phyloP scores from a whole-genome alignment of 1,140 invertebrate genomes.

The Conus ventricosus region DNA sequence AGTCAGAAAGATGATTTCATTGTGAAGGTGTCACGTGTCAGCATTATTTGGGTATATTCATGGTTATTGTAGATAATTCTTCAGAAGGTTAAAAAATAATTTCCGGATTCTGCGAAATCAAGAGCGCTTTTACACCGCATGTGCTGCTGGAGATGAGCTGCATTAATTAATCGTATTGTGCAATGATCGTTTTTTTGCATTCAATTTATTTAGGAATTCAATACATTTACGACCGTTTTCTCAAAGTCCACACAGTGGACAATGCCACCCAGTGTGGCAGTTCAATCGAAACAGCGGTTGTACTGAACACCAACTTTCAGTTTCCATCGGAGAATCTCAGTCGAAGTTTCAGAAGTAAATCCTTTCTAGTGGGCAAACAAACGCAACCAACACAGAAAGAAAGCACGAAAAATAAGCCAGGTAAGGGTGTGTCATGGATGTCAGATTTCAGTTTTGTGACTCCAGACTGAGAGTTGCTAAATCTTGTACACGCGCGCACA shows the following conservation, averaged over 20 bases:
- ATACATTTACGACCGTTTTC: not conserved
- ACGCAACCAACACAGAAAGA: not conserved
- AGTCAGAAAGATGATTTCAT: no score
- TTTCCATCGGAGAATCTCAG: not conserved
- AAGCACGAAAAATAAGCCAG: not conserved
- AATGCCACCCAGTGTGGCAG: not conserved
- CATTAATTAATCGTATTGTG: not conserved
- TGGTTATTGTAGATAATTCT: no score
- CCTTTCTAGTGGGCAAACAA: not conserved
- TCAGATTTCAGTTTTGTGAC: not conserved
- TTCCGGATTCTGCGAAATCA: not conserved
- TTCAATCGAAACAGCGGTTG: not conserved
- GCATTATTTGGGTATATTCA: no score
- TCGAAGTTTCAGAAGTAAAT: not conserved
- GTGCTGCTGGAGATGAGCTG: not conserved
- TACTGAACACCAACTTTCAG: not conserved
- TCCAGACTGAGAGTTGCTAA: no score
- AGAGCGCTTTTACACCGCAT: no score
- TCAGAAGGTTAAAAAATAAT: not conserved
- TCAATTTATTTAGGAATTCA: not conserved
- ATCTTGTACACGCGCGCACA: no score
- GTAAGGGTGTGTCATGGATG: not conserved
- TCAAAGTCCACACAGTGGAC: not conserved
- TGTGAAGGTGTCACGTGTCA: no score
- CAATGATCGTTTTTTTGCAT: constrained; percentile 7